These are phyloP conservation scores for Cyprinodon diabolis DNA, from an alignment of 2,797 vertebrate genomes.

Conservation along the genomic window DNA sequence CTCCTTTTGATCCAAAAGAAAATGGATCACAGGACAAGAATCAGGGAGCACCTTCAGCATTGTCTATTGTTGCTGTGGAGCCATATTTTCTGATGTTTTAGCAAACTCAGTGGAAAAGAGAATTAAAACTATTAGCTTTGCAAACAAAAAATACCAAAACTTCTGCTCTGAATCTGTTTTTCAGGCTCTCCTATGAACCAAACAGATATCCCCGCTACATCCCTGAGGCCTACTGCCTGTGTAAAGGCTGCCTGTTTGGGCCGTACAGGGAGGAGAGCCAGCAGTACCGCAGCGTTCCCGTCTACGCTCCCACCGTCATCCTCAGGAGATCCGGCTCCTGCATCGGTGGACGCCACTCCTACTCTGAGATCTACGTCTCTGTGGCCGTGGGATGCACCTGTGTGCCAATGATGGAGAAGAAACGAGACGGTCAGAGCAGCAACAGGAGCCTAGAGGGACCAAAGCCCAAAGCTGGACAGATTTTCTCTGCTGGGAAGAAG, in stretches of 20 bases:
- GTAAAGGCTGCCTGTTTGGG: conserved; percentile 89
- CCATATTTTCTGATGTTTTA: too few relatives aligned
- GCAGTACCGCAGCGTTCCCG: conserved; percentile 86
- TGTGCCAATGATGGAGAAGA: conserved; percentile 78
- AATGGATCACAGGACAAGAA: background rate
- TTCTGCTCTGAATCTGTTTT: background rate
- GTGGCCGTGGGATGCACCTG: conserved; percentile 94
- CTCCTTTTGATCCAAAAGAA: too few relatives aligned
- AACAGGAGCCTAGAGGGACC: conserved; percentile 49
- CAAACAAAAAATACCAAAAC: background rate
- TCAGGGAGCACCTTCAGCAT: background rate
- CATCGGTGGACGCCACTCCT: conserved; percentile 84
- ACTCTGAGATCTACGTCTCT: conserved; percentile 88
- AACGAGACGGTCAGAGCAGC: conserved; percentile 61
- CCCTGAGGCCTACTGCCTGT: conserved; percentile 94
- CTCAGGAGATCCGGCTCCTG: conserved; percentile 85
- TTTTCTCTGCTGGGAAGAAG: conserved; percentile 59
- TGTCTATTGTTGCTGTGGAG: too few relatives aligned
- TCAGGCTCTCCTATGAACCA: conserved; percentile 88
- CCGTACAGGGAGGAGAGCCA: conserved; percentile 82
- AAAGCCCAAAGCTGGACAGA: conserved; percentile 62
- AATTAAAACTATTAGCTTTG: background rate
- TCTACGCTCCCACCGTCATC: conserved; percentile 89
- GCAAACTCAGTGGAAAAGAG: background rate
- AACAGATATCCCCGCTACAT: conserved; percentile 89